Evolutionary conservation across 2,797 vertebrate genomes (phyloP), one percentile per base, ranked within the genome.

Genomic region (Lagorchestes hirsutus): DNA sequence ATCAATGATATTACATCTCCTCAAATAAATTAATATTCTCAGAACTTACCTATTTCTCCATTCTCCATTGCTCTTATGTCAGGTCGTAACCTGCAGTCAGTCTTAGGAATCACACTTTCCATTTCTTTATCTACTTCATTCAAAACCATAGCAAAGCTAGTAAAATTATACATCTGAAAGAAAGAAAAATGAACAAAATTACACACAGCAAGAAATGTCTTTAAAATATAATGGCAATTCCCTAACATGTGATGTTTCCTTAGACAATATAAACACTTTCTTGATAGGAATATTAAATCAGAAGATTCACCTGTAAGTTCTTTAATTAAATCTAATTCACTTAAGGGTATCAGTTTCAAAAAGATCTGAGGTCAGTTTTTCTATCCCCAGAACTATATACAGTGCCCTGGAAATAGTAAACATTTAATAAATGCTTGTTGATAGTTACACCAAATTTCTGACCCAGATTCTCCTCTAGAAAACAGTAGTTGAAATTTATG

Each of bases 21-120:
- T 46, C 58, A 12, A 1, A 95, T 67, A 87, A 27, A 34, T 1
- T 0, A 12, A 3, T 2, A 2, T 34, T 52, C 54, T 10, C 90
- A 8, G 1, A 56, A 92, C 0, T 98, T 98, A 99, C 99, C 99
- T 98, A 99, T 99, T 95, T 99, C 99, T 98, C 99, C 99, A 0
- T 99, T 99, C 98, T 99, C 99, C 99, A 99, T 99, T 96, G 99
- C 99, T 95, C 99, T 98, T 95, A 99, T 99, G 97, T 99, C 99
- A 24, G 99, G 99, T 96, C 99, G 99, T 95, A 99, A 98, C 95
- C 99, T 99, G 97, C 99, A 99, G 98, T 99, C 99, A 0, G 99
- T 99, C 96, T 98, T 98, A 40, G 99, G 99, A 93, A 99, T 98
- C 95, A 99, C 98, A 29, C 98, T 99, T 98, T 99, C 99, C 99